A percentile compares a stretch with the other conserved stretches of the same genome.
These are phyloP conservation scores for Oscheius sp. DNA, from an alignment of 2,888 invertebrate species.

Conservation along the genomic window DNA sequence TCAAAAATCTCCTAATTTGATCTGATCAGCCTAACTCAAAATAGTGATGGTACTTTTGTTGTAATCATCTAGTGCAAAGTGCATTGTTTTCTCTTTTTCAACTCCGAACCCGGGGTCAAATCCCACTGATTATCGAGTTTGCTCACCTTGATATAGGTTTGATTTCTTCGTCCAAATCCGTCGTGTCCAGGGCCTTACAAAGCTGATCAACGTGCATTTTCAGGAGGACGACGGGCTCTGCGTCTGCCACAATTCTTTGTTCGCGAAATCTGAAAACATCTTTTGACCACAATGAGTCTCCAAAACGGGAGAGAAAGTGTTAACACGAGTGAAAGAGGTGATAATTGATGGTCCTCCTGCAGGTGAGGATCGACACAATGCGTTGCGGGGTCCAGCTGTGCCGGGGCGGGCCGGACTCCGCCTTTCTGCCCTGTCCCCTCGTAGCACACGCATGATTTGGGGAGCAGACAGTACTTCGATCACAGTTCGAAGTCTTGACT, in stretches of 20 bases:
- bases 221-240: constrained; percentile 54
- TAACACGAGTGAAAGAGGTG: constrained; percentile 4
- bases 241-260: constrained; percentile 58
- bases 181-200: constrained; percentile 59
- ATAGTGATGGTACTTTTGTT: no score
- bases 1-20: no score
- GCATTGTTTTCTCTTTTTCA: no score
- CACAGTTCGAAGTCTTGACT: constrained; percentile 6
- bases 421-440: background rate
- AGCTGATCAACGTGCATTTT: constrained; percentile 64
- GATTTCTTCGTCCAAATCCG: constrained; percentile 59
- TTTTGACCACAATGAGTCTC: constrained; percentile 23
- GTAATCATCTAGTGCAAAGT: no score
- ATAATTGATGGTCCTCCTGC: constrained; percentile 4
- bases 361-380: constrained; percentile 27
- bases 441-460: constrained; percentile 10
- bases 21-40: no score
- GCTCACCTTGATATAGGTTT: constrained; percentile 53
- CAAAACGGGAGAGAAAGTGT: background rate
- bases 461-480: constrained; percentile 14
- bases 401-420: constrained; percentile 29
- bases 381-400: constrained; percentile 34
- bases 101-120: no score
- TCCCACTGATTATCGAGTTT: background rate
- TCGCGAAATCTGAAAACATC: constrained; percentile 53